Evolutionary conservation across 2,888 invertebrate genomes (phyloP).

Genomic region (Lepidocyrtoides sp.): DNA sequence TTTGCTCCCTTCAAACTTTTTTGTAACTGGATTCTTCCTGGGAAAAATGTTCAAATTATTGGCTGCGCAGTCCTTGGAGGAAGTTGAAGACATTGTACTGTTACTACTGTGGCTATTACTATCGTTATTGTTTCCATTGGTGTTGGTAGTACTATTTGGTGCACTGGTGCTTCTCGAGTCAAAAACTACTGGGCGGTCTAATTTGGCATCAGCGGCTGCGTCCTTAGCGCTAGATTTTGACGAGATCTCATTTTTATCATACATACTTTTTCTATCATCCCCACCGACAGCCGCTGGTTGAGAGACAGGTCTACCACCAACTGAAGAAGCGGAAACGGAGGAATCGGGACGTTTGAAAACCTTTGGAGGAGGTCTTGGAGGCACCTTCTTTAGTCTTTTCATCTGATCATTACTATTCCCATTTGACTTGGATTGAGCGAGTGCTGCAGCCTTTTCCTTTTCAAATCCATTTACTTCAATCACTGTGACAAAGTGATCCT

Average conservation of each 20-base stretch:
- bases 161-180: slow-evolving; percentile 80
- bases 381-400: slow-evolving; percentile 85
- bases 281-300: slow-evolving; percentile 28
- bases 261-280: slow-evolving; percentile 53
- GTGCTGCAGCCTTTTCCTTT: slow-evolving; percentile 86
- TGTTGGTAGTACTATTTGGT: slow-evolving; percentile 56
- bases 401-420: slow-evolving; percentile 67
- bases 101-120: slow-evolving; percentile 71
- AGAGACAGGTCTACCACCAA: slow-evolving; percentile 46
- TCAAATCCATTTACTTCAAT: slow-evolving; percentile 93
- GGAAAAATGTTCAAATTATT: slow-evolving; percentile 68
- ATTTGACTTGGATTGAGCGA: slow-evolving; percentile 76
- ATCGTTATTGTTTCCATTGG: slow-evolving; percentile 75
- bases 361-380: slow-evolving; percentile 87
- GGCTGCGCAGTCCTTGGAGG: slow-evolving; percentile 57
- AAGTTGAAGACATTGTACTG: slow-evolving; percentile 66
- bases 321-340: neutral
- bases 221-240: slow-evolving; percentile 55
- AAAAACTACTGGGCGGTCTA: slow-evolving; percentile 84
- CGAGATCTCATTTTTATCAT: slow-evolving; percentile 65
- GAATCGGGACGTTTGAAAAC: slow-evolving; percentile 85
- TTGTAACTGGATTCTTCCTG: slow-evolving; percentile 19
- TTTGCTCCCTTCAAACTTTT: slow-evolving; percentile 83
- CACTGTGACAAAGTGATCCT: slow-evolving; percentile 93
- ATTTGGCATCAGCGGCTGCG: slow-evolving; percentile 36